Conservation (phyloP, 92 coral and sea anemone genomes). For the Nematostella vectensis region DNA sequence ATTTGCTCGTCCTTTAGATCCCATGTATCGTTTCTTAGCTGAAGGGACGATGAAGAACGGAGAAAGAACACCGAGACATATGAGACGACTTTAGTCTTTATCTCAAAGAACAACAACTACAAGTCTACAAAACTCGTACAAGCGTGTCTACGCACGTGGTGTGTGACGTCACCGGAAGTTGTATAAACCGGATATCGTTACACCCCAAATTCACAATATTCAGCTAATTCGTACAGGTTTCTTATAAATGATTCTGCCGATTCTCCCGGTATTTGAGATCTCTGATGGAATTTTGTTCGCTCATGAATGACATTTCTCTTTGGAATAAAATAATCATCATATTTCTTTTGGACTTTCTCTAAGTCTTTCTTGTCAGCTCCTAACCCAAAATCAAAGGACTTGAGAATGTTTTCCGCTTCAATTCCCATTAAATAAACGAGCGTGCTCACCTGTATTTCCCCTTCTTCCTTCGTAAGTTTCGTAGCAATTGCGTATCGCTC, state of each 20-base stretch:
- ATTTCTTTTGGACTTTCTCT: background rate
- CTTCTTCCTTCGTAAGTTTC: background rate
- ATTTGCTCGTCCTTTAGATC: background rate
- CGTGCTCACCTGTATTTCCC: background rate
- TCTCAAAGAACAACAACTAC: no score
- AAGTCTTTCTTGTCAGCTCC: background rate
- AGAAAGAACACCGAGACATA: no score
- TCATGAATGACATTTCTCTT: background rate
- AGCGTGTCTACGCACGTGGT: no score
- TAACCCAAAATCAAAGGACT: background rate
- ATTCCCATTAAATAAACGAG: background rate
- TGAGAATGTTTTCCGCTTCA: background rate
- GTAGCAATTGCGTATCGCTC: background rate
- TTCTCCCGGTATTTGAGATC: background rate
- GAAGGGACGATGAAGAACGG: no score
- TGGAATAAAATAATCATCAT: background rate
- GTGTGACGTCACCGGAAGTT: no score
- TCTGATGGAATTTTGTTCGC: background rate
- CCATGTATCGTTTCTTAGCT: no score
- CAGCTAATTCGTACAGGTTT: background rate
- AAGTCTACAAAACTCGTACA: no score
- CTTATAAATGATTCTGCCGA: background rate
- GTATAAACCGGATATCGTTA: no score
- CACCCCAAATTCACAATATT: background rate
- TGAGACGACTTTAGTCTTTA: no score